Evolutionary conservation across 2,888 invertebrate genomes (phyloP), one percentile per base, ranked within the genome.

Genomic region (Sthenelais limicola): DNA sequence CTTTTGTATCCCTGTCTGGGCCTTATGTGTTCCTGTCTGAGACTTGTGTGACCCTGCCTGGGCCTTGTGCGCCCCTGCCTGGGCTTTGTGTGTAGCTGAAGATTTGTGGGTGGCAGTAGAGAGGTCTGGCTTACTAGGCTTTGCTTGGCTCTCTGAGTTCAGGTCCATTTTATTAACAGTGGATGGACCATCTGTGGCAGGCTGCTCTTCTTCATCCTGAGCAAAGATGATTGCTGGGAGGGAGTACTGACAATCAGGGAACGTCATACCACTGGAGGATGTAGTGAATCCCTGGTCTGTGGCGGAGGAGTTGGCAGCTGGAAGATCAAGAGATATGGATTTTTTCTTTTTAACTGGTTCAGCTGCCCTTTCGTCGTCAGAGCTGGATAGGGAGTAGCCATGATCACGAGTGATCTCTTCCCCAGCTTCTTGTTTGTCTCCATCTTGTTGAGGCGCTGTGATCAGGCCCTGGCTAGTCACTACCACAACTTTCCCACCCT

Each of bases 161-260:
- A 56, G n/a, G 18, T 56, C 56, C 21, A 56, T 15, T 21, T 56
- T 56, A 1, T 32, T n/a, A n/a, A n/a, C 12, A 18, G 32, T 35
- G 4, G 52, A 15, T 3, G 24, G 52, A 2, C 32, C 18, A 32
- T 56, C 56, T 24, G 35, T 35, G 7, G 35, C 9, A 2, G 56
- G 32, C 9, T n/a, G n/a, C 56, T 56, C 56, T n/a, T 56, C 56
- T 24, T 56, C 56, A 15, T 56, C 56, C 56, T 56, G 56, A 56
- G 56, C 56, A 56, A 56, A 56, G 18, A 56, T 56, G 33, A 33
- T 32, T 3, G 56, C 56, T n/a, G 56, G 56, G 2, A 56, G 56
- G 3, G 56, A 56, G 21, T 33, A 56, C 56, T 56, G 56, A 28
- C 56, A 56, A 21, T 56, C 56, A 7, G 56, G 56, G n/a, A 56